Conservation (phyloP, 1,140 invertebrate species). For the Pachypsylla venusta region DNA sequence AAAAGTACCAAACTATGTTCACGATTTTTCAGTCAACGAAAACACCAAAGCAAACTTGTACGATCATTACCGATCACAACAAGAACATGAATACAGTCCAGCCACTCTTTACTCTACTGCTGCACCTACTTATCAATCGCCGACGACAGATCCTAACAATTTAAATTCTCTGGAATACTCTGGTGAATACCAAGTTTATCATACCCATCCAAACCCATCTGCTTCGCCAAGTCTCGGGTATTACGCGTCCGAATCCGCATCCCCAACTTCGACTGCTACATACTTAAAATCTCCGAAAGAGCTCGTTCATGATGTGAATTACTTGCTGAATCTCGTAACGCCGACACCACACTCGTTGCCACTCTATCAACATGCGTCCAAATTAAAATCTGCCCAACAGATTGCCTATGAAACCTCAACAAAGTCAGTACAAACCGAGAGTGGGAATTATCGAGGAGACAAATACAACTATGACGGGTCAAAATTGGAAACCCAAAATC, state of each 20-base stretch:
- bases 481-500: not conserved
- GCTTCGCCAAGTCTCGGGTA: not conserved
- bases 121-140: too few relatives aligned
- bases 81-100: not conserved
- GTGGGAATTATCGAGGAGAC: not conserved
- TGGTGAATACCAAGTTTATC: not conserved
- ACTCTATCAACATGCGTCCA: not conserved
- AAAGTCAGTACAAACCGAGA: not conserved
- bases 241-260: not conserved
- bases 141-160: not conserved
- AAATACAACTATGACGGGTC: not conserved
- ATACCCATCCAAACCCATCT: not conserved
- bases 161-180: not conserved
- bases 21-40: not conserved
- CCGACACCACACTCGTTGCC: constrained; percentile 4
- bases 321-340: constrained; percentile 12
- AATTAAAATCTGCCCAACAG: not conserved
- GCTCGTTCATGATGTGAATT: constrained; percentile 12
- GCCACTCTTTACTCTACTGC: not conserved
- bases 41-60: not conserved
- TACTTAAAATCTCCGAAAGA: constrained; percentile 3
- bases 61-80: not conserved
- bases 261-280: not conserved
- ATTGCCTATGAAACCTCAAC: constrained; percentile 4
- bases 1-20: constrained; percentile 4